Evolutionary conservation across 2,888 invertebrate genomes (phyloP), one percentile per base, ranked within the genome.

Genomic region (Campoplex nolae): DNA sequence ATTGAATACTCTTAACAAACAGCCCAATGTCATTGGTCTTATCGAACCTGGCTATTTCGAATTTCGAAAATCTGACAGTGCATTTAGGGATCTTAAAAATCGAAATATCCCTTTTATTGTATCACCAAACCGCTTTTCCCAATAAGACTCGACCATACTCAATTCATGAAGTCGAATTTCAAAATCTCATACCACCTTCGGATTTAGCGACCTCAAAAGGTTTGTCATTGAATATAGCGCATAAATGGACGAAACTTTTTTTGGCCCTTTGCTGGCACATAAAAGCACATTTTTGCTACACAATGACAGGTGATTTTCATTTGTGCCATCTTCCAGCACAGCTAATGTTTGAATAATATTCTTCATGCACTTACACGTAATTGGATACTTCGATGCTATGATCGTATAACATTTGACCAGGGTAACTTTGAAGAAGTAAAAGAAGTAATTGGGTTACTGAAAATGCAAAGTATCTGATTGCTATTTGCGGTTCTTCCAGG

Each of bases 341-440:
- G 0, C 2, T 2, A 56, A 56, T 58, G 11, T 58, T 58, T 58
- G 11, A 28, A 58, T 28, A 58, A 28, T 58, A 13, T 58, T 58
- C 28, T 58, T 58, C 13, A 32, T 32, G 16, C 62, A 84, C 86
- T 68, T 28, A 88, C 88, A 85, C 86, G 48, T 88, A 79, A 65
- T 88, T 74, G 38, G 77, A 81, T 8, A 88, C 85, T 56, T 73
- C 48, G 4, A 67, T 65, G 67, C 89, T 89, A 32, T 87, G 84
- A 68, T 89, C 88, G 56, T 78, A 83, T 48, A 89, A 68, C 84
- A 83, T 70, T 23, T 88, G 88, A 35, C 80, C 86, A 11, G 88
- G 88, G 62, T 85, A 89, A 54, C 88, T 88, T 32, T 84, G 78
- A 35, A 87, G 73, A n/a, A 89, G 86, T 28, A 89, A 74, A 35